These are phyloP conservation scores for Opisthograptis luteolata DNA, from an alignment of 2,888 invertebrate genomes.

Conservation along the genomic window DNA sequence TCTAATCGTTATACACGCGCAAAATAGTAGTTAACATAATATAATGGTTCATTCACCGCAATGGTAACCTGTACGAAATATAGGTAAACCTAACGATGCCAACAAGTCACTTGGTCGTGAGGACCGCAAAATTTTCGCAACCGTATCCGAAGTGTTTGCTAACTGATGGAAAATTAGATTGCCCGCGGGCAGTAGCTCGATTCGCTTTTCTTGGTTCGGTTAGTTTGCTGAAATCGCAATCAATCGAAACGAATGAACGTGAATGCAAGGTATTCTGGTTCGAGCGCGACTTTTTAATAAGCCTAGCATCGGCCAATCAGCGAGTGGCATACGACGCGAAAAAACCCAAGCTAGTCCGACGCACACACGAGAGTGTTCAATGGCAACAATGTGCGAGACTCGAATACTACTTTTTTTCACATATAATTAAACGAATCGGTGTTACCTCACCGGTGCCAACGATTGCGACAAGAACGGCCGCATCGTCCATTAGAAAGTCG, in stretches of 20 bases:
- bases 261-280: slow-evolving; percentile 67
- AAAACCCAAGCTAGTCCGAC: slow-evolving; percentile 58
- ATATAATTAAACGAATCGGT: slow-evolving; percentile 79
- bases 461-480: slow-evolving; percentile 81
- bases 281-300: slow-evolving; percentile 62
- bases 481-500: slow-evolving; percentile 84
- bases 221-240: slow-evolving; percentile 58
- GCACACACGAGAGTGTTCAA: slow-evolving; percentile 56
- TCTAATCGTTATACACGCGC: slow-evolving; percentile 64
- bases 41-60: slow-evolving; percentile 72
- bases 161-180: slow-evolving; percentile 53
- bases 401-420: slow-evolving; percentile 64
- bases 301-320: slow-evolving; percentile 54
- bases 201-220: slow-evolving; percentile 23
- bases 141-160: slow-evolving; percentile 46
- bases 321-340: slow-evolving; percentile 52
- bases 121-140: slow-evolving; percentile 50
- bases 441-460: slow-evolving; percentile 77
- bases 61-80: slow-evolving; percentile 45
- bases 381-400: slow-evolving; percentile 69
- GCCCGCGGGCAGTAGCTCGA: slow-evolving; percentile 44
- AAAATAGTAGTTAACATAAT: slow-evolving; percentile 59
- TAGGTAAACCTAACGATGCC: slow-evolving; percentile 45
- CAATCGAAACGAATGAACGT: slow-evolving; percentile 54
- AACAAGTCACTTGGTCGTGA: slow-evolving; percentile 41